Conservation (phyloP, 2,888 invertebrate species). For the Epinotia brunnichana region DNA sequence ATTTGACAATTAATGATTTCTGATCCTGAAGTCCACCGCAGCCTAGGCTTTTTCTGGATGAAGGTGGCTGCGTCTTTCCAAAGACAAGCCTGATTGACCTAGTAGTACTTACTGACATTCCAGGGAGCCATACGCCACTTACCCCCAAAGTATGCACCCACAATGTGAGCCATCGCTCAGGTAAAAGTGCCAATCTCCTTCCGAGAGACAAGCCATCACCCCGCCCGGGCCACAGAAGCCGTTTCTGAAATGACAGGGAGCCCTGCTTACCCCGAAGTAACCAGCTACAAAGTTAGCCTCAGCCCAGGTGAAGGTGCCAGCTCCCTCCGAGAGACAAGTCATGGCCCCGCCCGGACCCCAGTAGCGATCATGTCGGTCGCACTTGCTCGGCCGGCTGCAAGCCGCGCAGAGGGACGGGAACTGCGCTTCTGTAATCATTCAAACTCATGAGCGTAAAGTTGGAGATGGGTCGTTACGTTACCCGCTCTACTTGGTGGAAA, state of each 20-base stretch:
- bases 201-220: slow-evolving; percentile 90
- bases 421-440: slow-evolving; percentile 56
- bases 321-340: slow-evolving; percentile 89
- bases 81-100: slow-evolving; percentile 93
- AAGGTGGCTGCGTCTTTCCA: slow-evolving; percentile 91
- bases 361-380: slow-evolving; percentile 88
- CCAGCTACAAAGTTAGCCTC: slow-evolving; percentile 86
- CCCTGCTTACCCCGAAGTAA: slow-evolving; percentile 85
- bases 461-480: no score
- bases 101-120: slow-evolving; percentile 83
- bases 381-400: slow-evolving; percentile 84
- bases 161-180: slow-evolving; percentile 90
- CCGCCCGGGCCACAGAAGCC: slow-evolving; percentile 93
- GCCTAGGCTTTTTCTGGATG: slow-evolving; percentile 85
- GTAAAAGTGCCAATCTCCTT: slow-evolving; percentile 91
- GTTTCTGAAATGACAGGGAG: slow-evolving; percentile 76
- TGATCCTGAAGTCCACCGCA: slow-evolving; percentile 88
- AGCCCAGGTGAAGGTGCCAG: slow-evolving; percentile 93
- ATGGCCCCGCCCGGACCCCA: slow-evolving; percentile 93
- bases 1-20: no score
- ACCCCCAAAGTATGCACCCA: slow-evolving; percentile 87
- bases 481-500: no score
- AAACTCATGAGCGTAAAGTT: neutral
- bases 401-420: slow-evolving; percentile 89
- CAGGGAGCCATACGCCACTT: slow-evolving; percentile 50